These are phyloP conservation scores for Lerista edwardsae DNA, from an alignment of 2,797 vertebrate species.

Conservation along the genomic window DNA sequence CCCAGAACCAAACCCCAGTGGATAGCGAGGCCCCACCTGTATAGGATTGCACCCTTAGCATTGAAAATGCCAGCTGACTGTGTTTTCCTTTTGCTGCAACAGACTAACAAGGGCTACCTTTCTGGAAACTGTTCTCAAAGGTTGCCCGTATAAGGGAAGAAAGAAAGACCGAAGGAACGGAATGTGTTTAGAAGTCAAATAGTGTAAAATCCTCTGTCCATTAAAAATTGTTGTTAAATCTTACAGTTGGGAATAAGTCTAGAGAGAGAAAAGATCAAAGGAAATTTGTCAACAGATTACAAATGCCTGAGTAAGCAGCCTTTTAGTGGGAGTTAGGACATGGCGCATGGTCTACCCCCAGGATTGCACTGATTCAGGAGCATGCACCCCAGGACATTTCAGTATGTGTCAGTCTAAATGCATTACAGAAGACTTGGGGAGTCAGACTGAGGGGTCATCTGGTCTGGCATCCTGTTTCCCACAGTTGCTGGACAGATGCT, in stretches of 20 bases:
- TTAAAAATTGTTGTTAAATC: neutral
- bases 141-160: neutral
- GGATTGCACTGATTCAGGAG: too few species aligned
- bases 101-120: neutral
- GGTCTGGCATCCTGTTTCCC: too few species aligned
- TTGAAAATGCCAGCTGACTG: too few species aligned
- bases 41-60: too few species aligned
- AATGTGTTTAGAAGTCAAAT: neutral
- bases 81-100: too few species aligned
- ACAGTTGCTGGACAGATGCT: too few species aligned
- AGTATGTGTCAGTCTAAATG: too few species aligned
- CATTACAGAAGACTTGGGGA: too few species aligned
- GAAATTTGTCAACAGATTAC: neutral
- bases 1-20: too few species aligned
- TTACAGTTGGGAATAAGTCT: neutral
- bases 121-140: neutral
- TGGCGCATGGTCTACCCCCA: neutral
- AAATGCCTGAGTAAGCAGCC: neutral
- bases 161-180: neutral
- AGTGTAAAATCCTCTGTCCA: neutral
- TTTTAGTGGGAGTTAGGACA: neutral
- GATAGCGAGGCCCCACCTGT: too few species aligned
- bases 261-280: neutral
- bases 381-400: too few species aligned
- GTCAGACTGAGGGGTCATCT: too few species aligned